These are phyloP conservation scores for Phenacoccus solenopsis DNA, from an alignment of 1,140 invertebrate genomes.

Conservation along the genomic window DNA sequence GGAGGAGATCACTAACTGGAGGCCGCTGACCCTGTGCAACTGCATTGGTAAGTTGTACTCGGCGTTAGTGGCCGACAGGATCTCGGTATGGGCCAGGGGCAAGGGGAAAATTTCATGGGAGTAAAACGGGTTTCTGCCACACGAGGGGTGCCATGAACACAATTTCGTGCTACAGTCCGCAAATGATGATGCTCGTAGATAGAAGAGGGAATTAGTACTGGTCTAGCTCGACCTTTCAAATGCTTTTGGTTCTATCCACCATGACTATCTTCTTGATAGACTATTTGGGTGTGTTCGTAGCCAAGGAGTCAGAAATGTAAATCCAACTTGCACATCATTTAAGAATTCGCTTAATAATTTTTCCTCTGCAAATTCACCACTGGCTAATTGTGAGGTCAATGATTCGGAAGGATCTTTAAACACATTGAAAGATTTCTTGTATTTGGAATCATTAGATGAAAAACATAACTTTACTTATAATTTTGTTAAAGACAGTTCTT, in stretches of 20 bases:
- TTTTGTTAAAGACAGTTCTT: too few species aligned
- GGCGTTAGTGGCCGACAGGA: slow-evolving; percentile 23
- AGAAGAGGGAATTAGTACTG: neutral
- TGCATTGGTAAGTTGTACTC: slow-evolving; percentile 31
- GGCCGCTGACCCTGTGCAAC: slow-evolving; percentile 30
- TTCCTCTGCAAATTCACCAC: too few species aligned
- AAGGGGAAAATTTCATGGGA: neutral
- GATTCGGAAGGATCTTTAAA: too few species aligned
- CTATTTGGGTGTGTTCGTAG: too few species aligned
- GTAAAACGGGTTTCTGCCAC: slow-evolving; percentile 24
- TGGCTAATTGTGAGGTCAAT: too few species aligned
- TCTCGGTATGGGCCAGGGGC: neutral
- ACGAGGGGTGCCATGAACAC: slow-evolving; percentile 12
- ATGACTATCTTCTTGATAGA: neutral
- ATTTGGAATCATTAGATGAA: too few species aligned
- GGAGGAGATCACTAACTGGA: slow-evolving; percentile 29
- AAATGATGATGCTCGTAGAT: neutral
- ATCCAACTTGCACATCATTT: too few species aligned
- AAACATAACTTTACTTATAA: too few species aligned
- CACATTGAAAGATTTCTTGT: too few species aligned
- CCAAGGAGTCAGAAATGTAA: too few species aligned
- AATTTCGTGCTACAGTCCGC: neutral
- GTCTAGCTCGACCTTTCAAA: neutral
- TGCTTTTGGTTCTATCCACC: neutral
- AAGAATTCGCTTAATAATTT: too few species aligned